Evolutionary conservation across 2,113 vertebrate species (phyloP), one percentile per base, ranked within the genome.

Genomic region (Hystrix brachyura): DNA sequence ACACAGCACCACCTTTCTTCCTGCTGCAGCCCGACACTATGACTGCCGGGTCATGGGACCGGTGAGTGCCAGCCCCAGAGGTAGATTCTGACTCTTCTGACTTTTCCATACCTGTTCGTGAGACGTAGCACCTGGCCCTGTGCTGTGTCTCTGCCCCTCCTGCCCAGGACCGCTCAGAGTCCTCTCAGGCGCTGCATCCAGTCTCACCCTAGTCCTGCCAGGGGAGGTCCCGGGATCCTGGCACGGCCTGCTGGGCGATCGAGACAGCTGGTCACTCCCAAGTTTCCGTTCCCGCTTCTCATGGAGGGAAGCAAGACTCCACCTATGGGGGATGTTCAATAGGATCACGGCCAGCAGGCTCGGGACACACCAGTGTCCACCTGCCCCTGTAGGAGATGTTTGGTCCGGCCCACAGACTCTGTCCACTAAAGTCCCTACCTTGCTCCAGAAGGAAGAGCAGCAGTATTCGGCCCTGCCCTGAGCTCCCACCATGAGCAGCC

Each of bases 41-140:
- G 29, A 0, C 18, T 0, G 0, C 55, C 11, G 19, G 65, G 25
- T 72, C 74, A n/a, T 0, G 1, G 13, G n/a, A 79, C 43, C 43
- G 15, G 59, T 29, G 17, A 2, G 27, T 0, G 11, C 43, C 4
- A 23, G 38, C 2, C 10, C 55, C 71, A 27, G 34, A 38, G 43
- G 51, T 25, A 10, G 7, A 12, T 14, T 3, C 29, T 1, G 7
- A 15, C 34, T 64, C 53, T 38, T 32, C 69, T 9, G 9, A 38
- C 59, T 15, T 6, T 53, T 6, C 29, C 13, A 48, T 0, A 0
- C 34, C 60, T 1, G 2, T 5, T 34, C 64, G 65, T n/a, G 48
- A 32, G 38, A 23, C 1, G 72, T 1, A 0, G 7, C 0, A 0
- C 19, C 82, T 51, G 69, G 18, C 13, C 46, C 48, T 59, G 46